phyloP scores from a whole-genome alignment of 1,140 invertebrate species.

The Drosophila pachea region DNA sequence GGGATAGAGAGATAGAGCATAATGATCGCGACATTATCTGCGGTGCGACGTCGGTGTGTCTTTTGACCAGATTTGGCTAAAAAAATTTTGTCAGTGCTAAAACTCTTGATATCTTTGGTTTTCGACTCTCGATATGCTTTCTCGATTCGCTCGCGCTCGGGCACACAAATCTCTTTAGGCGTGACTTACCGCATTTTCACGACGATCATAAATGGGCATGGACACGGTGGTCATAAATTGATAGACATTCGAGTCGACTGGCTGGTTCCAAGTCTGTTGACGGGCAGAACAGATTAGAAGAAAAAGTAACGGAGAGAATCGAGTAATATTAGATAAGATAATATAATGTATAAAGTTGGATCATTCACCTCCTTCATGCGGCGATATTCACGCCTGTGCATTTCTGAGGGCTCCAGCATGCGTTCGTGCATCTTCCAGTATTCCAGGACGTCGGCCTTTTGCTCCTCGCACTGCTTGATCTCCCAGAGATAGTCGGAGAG shows the following conservation, averaged over 20 bases:
- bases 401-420: slow-evolving; percentile 66
- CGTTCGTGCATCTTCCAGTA: slow-evolving; percentile 55
- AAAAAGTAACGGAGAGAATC: background rate
- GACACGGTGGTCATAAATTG: slow-evolving; percentile 93
- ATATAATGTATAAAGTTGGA: no score
- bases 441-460: slow-evolving; percentile 81
- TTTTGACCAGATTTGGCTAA: slow-evolving; percentile 50
- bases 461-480: slow-evolving; percentile 86
- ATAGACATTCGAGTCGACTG: slow-evolving; percentile 82
- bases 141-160: slow-evolving; percentile 14
- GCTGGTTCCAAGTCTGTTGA: slow-evolving; percentile 82
- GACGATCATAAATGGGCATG: slow-evolving; percentile 92
- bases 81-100: slow-evolving; percentile 58
- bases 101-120: slow-evolving; percentile 45
- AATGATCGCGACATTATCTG: slow-evolving; percentile 28
- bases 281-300: background rate
- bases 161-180: background rate
- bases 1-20: slow-evolving; percentile 15
- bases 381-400: slow-evolving; percentile 56
- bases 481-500: slow-evolving; percentile 94
- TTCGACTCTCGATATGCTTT: slow-evolving; percentile 10
- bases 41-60: slow-evolving; percentile 29
- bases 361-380: slow-evolving; percentile 61
- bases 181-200: slow-evolving; percentile 86
- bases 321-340: background rate